Base-by-base conservation (phyloP, 2,797 vertebrate genomes). In the Basileuterus tristriatus region DNA sequence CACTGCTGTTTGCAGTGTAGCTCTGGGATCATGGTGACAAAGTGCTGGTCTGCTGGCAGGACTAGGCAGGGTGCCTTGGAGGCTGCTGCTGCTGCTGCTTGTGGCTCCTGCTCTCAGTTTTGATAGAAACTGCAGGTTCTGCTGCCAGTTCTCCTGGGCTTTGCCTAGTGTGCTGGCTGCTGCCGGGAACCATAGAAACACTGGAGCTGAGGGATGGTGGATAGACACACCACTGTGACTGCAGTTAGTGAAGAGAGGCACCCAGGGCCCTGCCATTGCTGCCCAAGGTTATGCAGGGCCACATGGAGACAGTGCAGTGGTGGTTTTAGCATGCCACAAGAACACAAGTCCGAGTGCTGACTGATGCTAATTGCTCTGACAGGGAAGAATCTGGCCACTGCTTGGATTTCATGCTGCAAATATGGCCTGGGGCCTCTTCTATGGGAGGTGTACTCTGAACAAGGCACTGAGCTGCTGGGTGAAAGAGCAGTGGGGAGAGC, bases 321-420 rank as follows among this genome's bases (percentile, higher is more conserved):
- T 27, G 32, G 9, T 36, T 29, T 74, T 29, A 69, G 11, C 0
- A 0, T 15, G 15, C 47, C 4, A 11, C 11, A 55, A n/a, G 36
- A 12, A 12, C 47, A 49, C 19, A 5, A 20, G 10, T 19, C 76
- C 8, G 8, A 32, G 6, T 19, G 26, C 15, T 81, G 56, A 29
- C 12, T 53, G 32, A 20, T 36, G 47, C 12, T 18, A 29, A 29
- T 34, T 30, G 14, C 13, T 50, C 22, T 71, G 18, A 29, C 59
- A 59, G 20, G 26, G 27, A 30, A 36, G 6, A 23, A 15, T 69
- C 30, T 37, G 37, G 34, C 20, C 32, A 5, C 24, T 62, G 41
- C n/a, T 74, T 8, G 7, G 41, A 55, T 68, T 69, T 92, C 64
- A 15, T 26, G 34, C 8, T 74, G 34, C 43, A 74, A 12, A 70